A percentile compares a stretch with the other conserved stretches of the same genome.
phyloP scores from a whole-genome alignment of 2,113 vertebrate species.

The Forbesichthys agassizii region DNA sequence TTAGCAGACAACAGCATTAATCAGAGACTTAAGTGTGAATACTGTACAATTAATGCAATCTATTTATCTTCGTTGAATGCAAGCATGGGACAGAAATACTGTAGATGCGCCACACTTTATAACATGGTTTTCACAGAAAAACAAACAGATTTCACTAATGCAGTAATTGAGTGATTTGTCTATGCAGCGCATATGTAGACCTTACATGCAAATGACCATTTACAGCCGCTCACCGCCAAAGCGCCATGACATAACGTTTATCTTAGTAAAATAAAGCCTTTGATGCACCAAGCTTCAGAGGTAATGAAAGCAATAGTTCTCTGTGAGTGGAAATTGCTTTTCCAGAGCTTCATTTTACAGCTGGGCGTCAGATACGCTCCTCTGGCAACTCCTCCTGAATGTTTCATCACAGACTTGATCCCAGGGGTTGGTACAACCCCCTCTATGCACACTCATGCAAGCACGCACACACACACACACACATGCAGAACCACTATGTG shows the following conservation, averaged over 20 bases:
- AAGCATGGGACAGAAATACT: conserved; percentile 27
- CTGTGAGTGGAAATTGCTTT: conserved; percentile 71
- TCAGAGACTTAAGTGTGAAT: conserved; percentile 57
- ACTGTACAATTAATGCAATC: conserved; percentile 66
- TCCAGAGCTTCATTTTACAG: conserved; percentile 73
- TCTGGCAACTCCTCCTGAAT: conserved; percentile 72
- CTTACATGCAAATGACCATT: conserved; percentile 55
- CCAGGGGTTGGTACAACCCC: conserved; percentile 59
- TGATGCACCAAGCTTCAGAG: conserved; percentile 49
- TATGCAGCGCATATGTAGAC: conserved; percentile 3
- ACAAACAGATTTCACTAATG: conserved; percentile 20
- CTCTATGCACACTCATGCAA: conserved; percentile 12
- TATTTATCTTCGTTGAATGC: conserved; percentile 66
- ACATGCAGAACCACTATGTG: conserved; percentile 24
- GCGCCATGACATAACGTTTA: conserved; percentile 51
- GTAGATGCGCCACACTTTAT: conserved; percentile 22
- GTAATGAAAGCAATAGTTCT: conserved; percentile 75
- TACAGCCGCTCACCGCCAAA: conserved; percentile 45
- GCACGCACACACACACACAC: conserved; percentile 14
- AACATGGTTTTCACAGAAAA: conserved; percentile 17
- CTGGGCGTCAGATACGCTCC: conserved; percentile 60
- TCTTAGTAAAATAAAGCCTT: conserved; percentile 66
- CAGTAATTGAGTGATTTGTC: conserved; percentile 32
- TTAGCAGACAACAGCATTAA: conserved; percentile 66
- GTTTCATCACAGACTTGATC: conserved; percentile 75